Evolutionary conservation across 2,113 vertebrate species (phyloP).

Genomic region (Dendropsophus ebraccatus): DNA sequence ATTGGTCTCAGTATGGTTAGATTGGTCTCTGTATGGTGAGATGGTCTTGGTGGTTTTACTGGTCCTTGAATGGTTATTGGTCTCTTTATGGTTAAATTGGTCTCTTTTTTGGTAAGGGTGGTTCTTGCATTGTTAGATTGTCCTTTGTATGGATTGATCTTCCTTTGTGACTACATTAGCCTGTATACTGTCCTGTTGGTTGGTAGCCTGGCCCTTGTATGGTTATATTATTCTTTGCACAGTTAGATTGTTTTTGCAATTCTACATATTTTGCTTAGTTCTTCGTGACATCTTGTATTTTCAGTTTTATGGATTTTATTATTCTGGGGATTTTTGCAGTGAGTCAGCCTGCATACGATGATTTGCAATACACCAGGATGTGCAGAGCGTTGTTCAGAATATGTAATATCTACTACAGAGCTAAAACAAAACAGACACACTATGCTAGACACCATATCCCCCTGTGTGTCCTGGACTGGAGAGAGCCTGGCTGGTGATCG

Average conservation of each 20-base stretch:
- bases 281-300: not conserved
- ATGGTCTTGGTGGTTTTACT: not conserved
- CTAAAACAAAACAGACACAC: constrained; percentile 68
- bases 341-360: constrained; percentile 44
- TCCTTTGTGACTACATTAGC: not conserved
- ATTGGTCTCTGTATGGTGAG: not conserved
- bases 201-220: not conserved
- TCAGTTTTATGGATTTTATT: not conserved
- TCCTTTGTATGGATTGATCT: not conserved
- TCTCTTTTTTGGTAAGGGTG: not conserved
- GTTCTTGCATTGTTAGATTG: not conserved
- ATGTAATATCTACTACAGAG: constrained; percentile 62
- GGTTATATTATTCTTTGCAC: not conserved
- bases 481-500: constrained; percentile 60
- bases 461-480: constrained; percentile 66
- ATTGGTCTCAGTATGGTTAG: not conserved
- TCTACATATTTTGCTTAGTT: not conserved
- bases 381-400: constrained; percentile 62
- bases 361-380: constrained; percentile 32
- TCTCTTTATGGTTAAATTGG: not conserved
- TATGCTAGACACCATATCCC: constrained; percentile 66
- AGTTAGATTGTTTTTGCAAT: not conserved
- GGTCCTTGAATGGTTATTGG: not conserved
- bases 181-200: not conserved
- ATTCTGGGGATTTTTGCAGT: constrained; percentile 21